These are phyloP conservation scores for Antrozous pallidus DNA, from an alignment of 2,797 vertebrate species.

Conservation along the genomic window DNA sequence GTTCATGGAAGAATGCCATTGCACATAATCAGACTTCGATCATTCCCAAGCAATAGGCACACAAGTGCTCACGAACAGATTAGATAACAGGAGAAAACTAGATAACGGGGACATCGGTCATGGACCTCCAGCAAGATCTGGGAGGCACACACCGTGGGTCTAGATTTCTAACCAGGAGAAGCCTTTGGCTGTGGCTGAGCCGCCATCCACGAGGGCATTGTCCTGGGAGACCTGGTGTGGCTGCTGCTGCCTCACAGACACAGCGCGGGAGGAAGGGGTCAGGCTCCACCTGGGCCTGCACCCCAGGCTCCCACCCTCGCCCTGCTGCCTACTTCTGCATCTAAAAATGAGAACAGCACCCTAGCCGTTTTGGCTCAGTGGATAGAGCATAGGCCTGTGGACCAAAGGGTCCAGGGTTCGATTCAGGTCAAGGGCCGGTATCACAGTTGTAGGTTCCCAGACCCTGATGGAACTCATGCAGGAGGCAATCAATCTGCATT, in stretches of 20 bases:
- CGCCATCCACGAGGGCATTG: rapidly evolving
- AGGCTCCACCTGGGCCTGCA: no score
- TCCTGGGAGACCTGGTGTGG: rapidly evolving
- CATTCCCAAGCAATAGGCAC: neutral
- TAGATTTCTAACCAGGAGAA: no score
- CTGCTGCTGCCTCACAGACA: neutral
- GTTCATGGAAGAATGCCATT: neutral
- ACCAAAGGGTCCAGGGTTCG: no score
- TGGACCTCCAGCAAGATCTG: neutral
- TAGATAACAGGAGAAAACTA: neutral
- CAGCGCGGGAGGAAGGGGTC: no score
- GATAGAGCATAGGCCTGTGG: no score
- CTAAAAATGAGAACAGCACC: no score
- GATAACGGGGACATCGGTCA: neutral
- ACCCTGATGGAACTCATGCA: no score
- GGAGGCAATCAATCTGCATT: no score
- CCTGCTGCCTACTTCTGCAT: neutral
- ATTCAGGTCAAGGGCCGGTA: no score
- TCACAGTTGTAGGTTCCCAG: no score
- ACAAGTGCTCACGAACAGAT: neutral
- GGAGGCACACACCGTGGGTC: no score
- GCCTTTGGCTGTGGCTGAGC: neutral
- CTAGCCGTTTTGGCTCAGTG: no score
- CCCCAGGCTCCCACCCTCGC: rapidly evolving
- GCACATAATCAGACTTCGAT: neutral